Percentiles rank a stretch among this genome's conserved stretches.
Conservation (phyloP, 2,113 vertebrate species). For the Corvus cornix region DNA sequence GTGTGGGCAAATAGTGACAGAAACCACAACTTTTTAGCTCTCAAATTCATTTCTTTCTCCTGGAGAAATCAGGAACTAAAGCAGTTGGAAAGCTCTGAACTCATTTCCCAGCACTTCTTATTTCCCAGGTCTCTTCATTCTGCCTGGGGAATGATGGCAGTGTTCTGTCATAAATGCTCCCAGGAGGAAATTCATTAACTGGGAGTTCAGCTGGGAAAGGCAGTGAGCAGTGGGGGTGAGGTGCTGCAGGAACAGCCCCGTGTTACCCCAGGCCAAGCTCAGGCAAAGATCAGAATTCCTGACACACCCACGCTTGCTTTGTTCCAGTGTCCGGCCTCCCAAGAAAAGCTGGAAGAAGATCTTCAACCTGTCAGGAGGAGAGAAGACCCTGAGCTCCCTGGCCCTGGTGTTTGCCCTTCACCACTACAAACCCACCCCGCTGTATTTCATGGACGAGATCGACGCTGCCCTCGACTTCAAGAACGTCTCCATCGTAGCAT, state of each 20-base stretch:
- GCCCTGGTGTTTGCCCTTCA: constrained; percentile 96
- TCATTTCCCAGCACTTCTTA: neutral
- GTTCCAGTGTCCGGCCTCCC: constrained; percentile 89
- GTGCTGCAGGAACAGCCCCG: neutral
- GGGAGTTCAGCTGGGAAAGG: neutral
- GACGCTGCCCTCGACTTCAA: constrained; percentile 97
- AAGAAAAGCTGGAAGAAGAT: constrained; percentile 99
- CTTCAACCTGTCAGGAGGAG: constrained; percentile 95
- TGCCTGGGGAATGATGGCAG: neutral
- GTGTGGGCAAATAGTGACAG: neutral
- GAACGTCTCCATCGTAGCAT: constrained; percentile 97
- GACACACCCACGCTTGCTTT: neutral
- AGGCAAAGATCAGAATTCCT: neutral
- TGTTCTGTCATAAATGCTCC: neutral
- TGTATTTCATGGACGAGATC: constrained; percentile 99
- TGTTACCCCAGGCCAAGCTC: neutral
- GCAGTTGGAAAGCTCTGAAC: neutral
- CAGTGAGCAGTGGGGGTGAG: neutral
- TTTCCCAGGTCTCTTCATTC: neutral
- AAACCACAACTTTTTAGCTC: neutral
- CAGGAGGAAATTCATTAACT: accelerated
- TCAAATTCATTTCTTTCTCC: neutral
- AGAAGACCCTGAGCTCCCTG: constrained; percentile 96
- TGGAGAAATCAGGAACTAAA: neutral
- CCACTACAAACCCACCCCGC: constrained; percentile 95